Base-by-base conservation (phyloP, 2,888 invertebrate genomes). In the Spisula subtruncata region DNA sequence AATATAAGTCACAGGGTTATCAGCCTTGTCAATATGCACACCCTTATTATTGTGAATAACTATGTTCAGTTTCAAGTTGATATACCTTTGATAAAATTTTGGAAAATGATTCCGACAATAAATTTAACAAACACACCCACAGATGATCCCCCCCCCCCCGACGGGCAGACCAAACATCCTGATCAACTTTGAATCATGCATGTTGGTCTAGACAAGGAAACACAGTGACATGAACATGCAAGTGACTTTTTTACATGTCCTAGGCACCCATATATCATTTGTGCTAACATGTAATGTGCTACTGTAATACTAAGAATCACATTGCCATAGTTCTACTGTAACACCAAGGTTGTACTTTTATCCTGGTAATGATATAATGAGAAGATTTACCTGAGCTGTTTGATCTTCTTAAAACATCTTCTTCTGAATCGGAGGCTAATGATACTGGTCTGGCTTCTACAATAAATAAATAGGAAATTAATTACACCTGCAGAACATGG, bases 371-470 rank as follows among this genome's bases (percentile, higher is more conserved):
- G 20, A 35, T 32, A 20, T 20, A 79, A 79, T 79, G 32, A 25
- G 25, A 32, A 12, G 20, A 14, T 41, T 83, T 88, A 88, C 87
- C 83, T 66, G 93, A 89, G 54, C 90, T 91, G 51, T 89, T 92
- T 14, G 92, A 92, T 20, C 87, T 91, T 41, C 93, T 93, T n/a
- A 93, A 92, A 60, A 92, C 91, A 89, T 95, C 95, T 88, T 95
- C 95, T 75, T 95, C 95, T 16, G 94, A 94, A 83, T 95, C 95
- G 5, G 95, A 95, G 32, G 95, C 93, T 60, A 94, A 75, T 75
- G 75, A 75, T n/a, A 94, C 90, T 41, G 94, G 94, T 66, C 97
- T 94, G 29, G 94, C 94, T 89, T 94, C 95, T 95, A 93, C 20
- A 66, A 66, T 66, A 66, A 66, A 66, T 10, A 66, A 66, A 66